Conservation (phyloP, 2,797 vertebrate genomes). For the Chelon auratus region DNA sequence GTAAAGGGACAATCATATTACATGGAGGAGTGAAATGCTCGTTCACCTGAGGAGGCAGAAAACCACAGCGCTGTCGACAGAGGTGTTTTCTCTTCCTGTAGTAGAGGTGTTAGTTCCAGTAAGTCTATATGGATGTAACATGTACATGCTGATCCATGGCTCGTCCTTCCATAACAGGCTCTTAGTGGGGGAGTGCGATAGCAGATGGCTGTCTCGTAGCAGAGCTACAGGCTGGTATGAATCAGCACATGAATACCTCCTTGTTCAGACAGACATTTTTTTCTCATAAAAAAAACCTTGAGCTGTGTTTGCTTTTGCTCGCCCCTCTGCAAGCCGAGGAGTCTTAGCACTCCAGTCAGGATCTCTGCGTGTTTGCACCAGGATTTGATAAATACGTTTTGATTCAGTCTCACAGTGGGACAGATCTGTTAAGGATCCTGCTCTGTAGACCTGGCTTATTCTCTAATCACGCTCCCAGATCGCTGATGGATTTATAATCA, state of each 20-base stretch:
- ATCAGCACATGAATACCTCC: slow-evolving; percentile 83
- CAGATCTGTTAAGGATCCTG: slow-evolving; percentile 3
- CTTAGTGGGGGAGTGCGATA: slow-evolving; percentile 76
- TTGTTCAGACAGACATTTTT: slow-evolving; percentile 81
- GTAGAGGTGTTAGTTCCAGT: slow-evolving; percentile 72
- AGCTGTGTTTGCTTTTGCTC: slow-evolving; percentile 76
- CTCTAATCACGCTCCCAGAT: slow-evolving; percentile 20
- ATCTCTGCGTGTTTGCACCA: slow-evolving; percentile 58
- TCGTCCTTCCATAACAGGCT: slow-evolving; percentile 68
- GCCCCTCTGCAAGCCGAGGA: slow-evolving; percentile 58
- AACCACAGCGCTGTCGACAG: slow-evolving; percentile 24
- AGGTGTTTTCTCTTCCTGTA: slow-evolving; percentile 52
- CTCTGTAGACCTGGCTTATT: slow-evolving; percentile 14
- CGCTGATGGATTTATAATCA: slow-evolving; percentile 8
- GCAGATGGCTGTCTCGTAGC: slow-evolving; percentile 78
- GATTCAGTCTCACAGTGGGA: slow-evolving; percentile 35
- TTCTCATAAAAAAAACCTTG: slow-evolving; percentile 73
- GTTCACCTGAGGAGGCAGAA: slow-evolving; percentile 47
- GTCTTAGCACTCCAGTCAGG: slow-evolving; percentile 55
- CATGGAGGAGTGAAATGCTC: slow-evolving; percentile 43
- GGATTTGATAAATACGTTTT: slow-evolving; percentile 63
- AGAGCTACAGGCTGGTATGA: slow-evolving; percentile 73
- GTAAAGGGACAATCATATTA: slow-evolving; percentile 52
- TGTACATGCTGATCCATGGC: slow-evolving; percentile 75
- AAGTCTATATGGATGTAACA: slow-evolving; percentile 77